Percentiles rank a stretch among this genome's conserved stretches.
phyloP scores from a whole-genome alignment of 2,113 vertebrate species.

The human (Homo sapiens) region GRCh38 chr13:79453001-79453500 shows the following conservation, averaged over 20 bases:
- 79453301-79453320: not conserved
- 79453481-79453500: not conserved
- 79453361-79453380: not conserved
- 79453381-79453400: not conserved
- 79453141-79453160: not conserved
- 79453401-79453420: conserved; percentile 24
- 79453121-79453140: not conserved
- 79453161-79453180: not conserved
- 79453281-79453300: not conserved
- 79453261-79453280: not conserved
- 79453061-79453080: not conserved
- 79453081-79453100: not conserved
- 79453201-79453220: not conserved
- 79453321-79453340: not conserved
- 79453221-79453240: not conserved
- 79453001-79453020: not conserved
- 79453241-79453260: not conserved
- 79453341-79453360: not conserved
- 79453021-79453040: not conserved
- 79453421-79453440: not conserved
- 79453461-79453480: not conserved
- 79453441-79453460: not conserved
- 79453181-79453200: not conserved
- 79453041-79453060: not conserved
- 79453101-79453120: not conserved